Base-by-base conservation (phyloP, 2,888 invertebrate genomes). In the Cheilosia grossa region DNA sequence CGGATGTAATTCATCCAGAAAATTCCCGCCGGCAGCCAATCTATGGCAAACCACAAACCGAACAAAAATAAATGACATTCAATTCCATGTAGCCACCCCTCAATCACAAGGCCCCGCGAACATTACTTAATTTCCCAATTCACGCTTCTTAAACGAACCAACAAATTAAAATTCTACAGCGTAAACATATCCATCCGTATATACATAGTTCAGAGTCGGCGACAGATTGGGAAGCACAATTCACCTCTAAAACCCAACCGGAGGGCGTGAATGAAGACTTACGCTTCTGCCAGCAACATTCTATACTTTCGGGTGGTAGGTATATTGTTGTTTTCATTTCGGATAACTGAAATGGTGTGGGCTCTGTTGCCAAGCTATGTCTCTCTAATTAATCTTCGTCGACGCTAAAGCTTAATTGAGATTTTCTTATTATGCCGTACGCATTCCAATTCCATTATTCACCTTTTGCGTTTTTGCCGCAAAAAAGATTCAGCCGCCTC, bases 111-210 rank as follows among this genome's bases (percentile, higher is more conserved):
- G 37, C 44, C 66, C 17, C 64, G 44, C 64, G 27, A 53, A 63
- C 74, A 56, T 80, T 74, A 70, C 80, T 80, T 83, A 83, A 83
- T 80, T 80, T 83, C 74, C 70, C 80, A 83, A 83, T 83, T 83
- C 80, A 73, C 83, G 83, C 69, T 83, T 83, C 83, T 74, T 79
- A 80, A 83, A 83, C 83, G 83, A 83, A 80, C 83, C 80, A 83
- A 80, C 83, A 83, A 83, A 83, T 83, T 83, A 83, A 80, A 83
- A 74, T 75, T 49, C 83, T 54, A n/a, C 17, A 58, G 33, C 63
- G 51, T 40, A 49, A 40, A 64, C 63, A 69, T 63, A 69, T 56
- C 21, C 40, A 44, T 47, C 53, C 24, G 15, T 44, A 15, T 44
- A 15, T 19, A 21, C 33, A 56, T 49, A 37, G 53, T 42, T 30